phyloP scores from a whole-genome alignment of 2,888 invertebrate species.

The Oscheius sp. region DNA sequence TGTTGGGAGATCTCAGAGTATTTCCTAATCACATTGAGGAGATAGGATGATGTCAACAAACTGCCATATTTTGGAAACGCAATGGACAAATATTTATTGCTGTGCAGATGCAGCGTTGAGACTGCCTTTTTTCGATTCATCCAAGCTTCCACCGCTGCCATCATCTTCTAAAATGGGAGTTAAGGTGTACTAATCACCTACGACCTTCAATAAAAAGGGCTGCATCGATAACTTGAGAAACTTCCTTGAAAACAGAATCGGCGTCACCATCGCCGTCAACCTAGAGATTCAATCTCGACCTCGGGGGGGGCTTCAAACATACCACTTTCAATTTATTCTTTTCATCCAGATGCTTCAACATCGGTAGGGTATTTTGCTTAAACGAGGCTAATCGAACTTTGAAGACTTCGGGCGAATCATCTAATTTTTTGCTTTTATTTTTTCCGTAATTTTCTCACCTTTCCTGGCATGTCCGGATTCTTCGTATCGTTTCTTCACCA shows the following conservation, averaged over 20 bases:
- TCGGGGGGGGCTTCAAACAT: slow-evolving; percentile 74
- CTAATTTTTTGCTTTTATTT: slow-evolving; percentile 72
- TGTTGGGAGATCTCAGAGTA: too few relatives aligned
- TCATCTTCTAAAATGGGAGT: slow-evolving; percentile 42
- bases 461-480: slow-evolving; percentile 31
- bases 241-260: slow-evolving; percentile 69
- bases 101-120: background rate
- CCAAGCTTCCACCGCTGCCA: slow-evolving; percentile 50
- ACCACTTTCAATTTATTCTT: slow-evolving; percentile 87
- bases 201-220: slow-evolving; percentile 69
- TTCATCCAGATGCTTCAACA: slow-evolving; percentile 87
- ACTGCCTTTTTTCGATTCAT: slow-evolving; percentile 45
- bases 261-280: slow-evolving; percentile 67
- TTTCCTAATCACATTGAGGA: too few relatives aligned
- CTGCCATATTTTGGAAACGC: too few relatives aligned
- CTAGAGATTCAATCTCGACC: slow-evolving; percentile 27
- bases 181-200: background rate
- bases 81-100: background rate
- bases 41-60: too few relatives aligned
- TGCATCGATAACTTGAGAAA: slow-evolving; percentile 63
- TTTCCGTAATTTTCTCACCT: slow-evolving; percentile 29
- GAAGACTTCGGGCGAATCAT: slow-evolving; percentile 88
- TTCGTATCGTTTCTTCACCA: slow-evolving; percentile 56
- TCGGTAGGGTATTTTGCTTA: slow-evolving; percentile 87
- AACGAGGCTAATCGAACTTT: slow-evolving; percentile 86